Evolutionary conservation across 2,888 invertebrate genomes (phyloP).

Genomic region (Heliconius erato): DNA sequence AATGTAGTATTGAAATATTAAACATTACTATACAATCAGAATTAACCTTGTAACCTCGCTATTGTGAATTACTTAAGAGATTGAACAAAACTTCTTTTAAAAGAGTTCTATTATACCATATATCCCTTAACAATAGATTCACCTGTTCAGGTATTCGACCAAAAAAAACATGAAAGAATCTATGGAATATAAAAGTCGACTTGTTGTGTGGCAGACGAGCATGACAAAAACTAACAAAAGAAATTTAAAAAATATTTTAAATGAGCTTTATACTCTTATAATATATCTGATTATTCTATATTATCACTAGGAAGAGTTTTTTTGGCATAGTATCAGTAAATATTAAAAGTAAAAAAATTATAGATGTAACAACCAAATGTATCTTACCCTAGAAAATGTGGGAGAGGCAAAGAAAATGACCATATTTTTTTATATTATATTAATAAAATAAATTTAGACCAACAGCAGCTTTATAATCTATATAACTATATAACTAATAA

Average conservation of each 20-base stretch:
- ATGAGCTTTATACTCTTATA: background rate
- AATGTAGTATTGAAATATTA: background rate
- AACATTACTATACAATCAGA: background rate
- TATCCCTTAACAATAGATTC: slow-evolving; percentile 11
- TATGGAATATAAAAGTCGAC: slow-evolving; percentile 3
- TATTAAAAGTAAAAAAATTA: background rate
- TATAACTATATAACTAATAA: no score
- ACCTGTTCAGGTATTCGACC: slow-evolving; percentile 19
- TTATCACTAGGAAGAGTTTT: background rate
- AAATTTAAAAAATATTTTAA: background rate
- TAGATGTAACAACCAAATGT: background rate
- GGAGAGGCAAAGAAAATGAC: no score
- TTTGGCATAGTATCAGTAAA: background rate
- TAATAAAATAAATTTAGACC: no score
- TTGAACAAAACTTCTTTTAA: background rate
- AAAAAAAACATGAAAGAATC: slow-evolving; percentile 11
- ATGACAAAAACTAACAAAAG: slow-evolving; percentile 4
- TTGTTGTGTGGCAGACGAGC: slow-evolving; percentile 14
- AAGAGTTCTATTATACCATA: background rate
- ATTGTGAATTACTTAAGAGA: background rate
- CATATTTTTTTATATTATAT: no score
- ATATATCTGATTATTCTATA: background rate
- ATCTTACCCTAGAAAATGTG: no score
- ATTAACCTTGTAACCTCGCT: slow-evolving; percentile 7
- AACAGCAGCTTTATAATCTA: no score